Evolutionary conservation across 1,140 invertebrate genomes (phyloP).

Genomic region (Heliconius melpomene): DNA sequence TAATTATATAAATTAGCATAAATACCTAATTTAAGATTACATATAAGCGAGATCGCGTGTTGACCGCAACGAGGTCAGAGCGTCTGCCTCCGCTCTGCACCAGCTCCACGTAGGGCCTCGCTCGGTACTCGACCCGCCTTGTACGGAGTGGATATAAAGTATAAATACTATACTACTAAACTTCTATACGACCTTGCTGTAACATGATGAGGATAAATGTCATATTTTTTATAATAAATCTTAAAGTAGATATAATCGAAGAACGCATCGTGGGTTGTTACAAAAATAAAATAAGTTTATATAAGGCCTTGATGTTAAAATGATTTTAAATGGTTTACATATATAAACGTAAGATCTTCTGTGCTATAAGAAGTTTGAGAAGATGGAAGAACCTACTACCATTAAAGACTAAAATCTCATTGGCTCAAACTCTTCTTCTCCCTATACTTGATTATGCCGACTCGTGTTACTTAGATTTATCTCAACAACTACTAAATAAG

Average conservation of each 20-base stretch:
- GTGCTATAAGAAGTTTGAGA: no score
- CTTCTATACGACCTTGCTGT: not conserved
- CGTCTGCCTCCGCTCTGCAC: not conserved
- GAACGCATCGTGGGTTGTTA: not conserved
- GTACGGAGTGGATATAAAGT: no score
- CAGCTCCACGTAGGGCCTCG: not conserved
- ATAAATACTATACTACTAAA: no score
- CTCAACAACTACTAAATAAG: no score
- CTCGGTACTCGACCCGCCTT: no score
- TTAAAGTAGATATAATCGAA: not conserved
- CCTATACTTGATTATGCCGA: no score
- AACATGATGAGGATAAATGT: slow-evolving; percentile 12
- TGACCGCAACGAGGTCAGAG: slow-evolving; percentile 11
- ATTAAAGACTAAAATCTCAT: no score
- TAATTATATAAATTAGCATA: not conserved
- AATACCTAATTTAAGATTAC: not conserved
- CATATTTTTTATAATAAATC: slow-evolving; percentile 10
- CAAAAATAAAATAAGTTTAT: slow-evolving; percentile 1
- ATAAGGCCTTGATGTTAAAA: not conserved
- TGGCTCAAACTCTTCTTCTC: no score
- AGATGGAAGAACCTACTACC: no score
- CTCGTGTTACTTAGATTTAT: no score
- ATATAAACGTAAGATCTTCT: no score
- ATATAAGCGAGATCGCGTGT: not conserved
- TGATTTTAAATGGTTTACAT: no score